Evolutionary conservation across 2,113 vertebrate genomes (phyloP).

Genomic region (Sinocyclocheilus rhinocerous): DNA sequence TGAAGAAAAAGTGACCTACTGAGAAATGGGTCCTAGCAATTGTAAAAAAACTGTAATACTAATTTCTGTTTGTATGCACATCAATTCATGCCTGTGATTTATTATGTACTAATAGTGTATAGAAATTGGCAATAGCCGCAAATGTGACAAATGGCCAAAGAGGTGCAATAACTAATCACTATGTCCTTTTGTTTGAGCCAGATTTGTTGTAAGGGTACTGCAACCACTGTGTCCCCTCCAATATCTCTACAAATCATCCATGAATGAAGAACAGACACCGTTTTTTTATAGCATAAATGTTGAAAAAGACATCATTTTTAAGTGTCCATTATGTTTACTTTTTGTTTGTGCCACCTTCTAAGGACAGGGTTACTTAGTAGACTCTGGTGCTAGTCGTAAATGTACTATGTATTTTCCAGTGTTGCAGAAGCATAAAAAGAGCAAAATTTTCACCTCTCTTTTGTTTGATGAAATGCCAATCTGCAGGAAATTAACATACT

Average conservation of each 20-base stretch:
- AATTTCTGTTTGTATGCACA: slow-evolving; percentile 11
- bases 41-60: not conserved
- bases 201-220: slow-evolving; percentile 39
- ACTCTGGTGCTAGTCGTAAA: slow-evolving; percentile 29
- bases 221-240: slow-evolving; percentile 32
- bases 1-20: not conserved
- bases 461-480: slow-evolving; percentile 6
- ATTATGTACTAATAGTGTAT: slow-evolving; percentile 14
- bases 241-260: not conserved
- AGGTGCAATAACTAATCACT: slow-evolving; percentile 21
- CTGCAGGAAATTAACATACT: not conserved
- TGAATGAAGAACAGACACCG: slow-evolving; percentile 27
- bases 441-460: not conserved
- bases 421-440: not conserved
- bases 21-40: not conserved
- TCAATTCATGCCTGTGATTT: slow-evolving; percentile 2
- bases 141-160: slow-evolving; percentile 35
- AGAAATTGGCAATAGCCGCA: slow-evolving; percentile 5
- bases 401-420: slow-evolving; percentile 27
- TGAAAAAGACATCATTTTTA: not conserved
- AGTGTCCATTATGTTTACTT: slow-evolving; percentile 46
- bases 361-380: slow-evolving; percentile 14
- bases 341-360: slow-evolving; percentile 41
- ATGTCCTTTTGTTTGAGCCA: slow-evolving; percentile 23
- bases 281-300: not conserved